These are phyloP conservation scores for Dorcus parallelipipedus DNA, from an alignment of 2,888 invertebrate genomes.

Conservation along the genomic window DNA sequence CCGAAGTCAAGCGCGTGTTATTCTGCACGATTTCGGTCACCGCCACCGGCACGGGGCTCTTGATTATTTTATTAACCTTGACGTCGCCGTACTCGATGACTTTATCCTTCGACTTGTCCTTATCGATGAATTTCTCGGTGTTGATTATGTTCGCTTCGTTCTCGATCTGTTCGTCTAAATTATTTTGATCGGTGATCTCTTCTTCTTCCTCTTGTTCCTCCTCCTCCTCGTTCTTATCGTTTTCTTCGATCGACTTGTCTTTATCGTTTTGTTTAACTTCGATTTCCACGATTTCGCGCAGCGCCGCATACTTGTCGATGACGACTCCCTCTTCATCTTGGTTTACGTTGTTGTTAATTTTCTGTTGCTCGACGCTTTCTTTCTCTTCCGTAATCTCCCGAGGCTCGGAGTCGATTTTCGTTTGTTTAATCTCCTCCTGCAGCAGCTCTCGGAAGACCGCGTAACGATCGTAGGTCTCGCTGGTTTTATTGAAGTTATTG, in stretches of 20 bases:
- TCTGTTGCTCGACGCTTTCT: not conserved
- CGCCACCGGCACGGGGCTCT: slow-evolving; percentile 50
- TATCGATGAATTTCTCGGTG: slow-evolving; percentile 29
- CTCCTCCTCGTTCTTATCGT: slow-evolving; percentile 45
- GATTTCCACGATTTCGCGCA: slow-evolving; percentile 70
- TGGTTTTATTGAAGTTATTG: slow-evolving; percentile 49
- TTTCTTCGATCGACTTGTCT: slow-evolving; percentile 38
- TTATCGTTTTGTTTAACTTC: slow-evolving; percentile 42
- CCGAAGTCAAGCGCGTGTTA: slow-evolving; percentile 52
- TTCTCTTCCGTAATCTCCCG: slow-evolving; percentile 37
- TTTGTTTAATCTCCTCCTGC: slow-evolving; percentile 70
- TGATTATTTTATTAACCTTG: slow-evolving; percentile 25
- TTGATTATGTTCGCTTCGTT: slow-evolving; percentile 32
- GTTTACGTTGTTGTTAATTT: slow-evolving; percentile 4
- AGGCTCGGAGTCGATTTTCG: slow-evolving; percentile 41
- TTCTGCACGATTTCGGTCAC: slow-evolving; percentile 42
- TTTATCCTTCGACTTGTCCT: slow-evolving; percentile 22
- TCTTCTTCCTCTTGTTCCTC: slow-evolving; percentile 28
- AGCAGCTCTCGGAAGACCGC: slow-evolving; percentile 82
- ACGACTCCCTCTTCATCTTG: slow-evolving; percentile 43
- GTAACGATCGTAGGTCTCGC: slow-evolving; percentile 69
- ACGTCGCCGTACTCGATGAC: slow-evolving; percentile 26
- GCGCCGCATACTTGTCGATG: slow-evolving; percentile 77
- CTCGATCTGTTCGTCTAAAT: slow-evolving; percentile 24
- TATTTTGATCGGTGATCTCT: slow-evolving; percentile 24